Evolutionary conservation across 2,888 invertebrate genomes (phyloP), one percentile per base, ranked within the genome.

Genomic region (Leptopilina myrica): DNA sequence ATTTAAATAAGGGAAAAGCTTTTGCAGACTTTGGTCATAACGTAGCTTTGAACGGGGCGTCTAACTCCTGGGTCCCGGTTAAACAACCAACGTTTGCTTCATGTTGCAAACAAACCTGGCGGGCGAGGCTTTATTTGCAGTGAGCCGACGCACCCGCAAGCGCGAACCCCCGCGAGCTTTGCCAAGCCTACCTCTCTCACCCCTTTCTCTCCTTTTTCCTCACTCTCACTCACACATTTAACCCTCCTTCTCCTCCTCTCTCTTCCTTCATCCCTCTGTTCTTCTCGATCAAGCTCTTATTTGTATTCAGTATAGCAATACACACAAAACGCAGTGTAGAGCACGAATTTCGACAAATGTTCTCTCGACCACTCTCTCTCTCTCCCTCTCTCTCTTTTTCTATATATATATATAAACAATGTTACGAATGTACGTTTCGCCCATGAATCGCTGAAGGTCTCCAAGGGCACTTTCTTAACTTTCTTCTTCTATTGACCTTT

Each of bases 81-180:
- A 86, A 87, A 87, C 86, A 87, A 86, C 87, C 87, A 83, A 87
- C 86, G 86, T 88, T 88, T 88, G 85, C 86, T 88, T 85, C 85
- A 88, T 87, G 88, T 88, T 88, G 87, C 88, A 87, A 88, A 87
- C 87, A 88, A 88, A 88, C 88, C 85, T 83, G 83, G 86, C 86
- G 86, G 83, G 84, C 83, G 86, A 85, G 84, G 86, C 88, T 88
- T 88, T 88, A 88, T 87, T 88, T 88, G 86, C 88, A 87, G 85
- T 87, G 85, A 86, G 86, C 84, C 85, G 86, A 86, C 85, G 87
- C 84, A 84, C 85, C 84, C 69, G 49, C 26, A 67, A 49, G 67
- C 67, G 20, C 67, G 67, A 67, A 67, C 67, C 67, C 64, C 33
- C 64, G 64, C 40, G 64, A 40, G 64, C 66, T 40, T 69, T 66